phyloP scores from a whole-genome alignment of 2,797 vertebrate species.

The Hyperoplus immaculatus region DNA sequence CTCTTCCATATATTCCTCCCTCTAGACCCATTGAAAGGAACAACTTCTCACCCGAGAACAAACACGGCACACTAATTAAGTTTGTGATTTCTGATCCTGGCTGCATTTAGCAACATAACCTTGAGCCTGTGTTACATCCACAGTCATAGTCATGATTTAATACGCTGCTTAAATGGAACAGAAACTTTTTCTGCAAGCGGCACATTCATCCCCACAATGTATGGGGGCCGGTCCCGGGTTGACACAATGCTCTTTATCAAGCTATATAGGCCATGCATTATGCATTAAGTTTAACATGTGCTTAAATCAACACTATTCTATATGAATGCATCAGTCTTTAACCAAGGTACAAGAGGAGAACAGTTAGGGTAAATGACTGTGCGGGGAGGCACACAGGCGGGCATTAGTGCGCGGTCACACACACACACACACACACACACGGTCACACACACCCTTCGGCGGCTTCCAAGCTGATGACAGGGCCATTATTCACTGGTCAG shows the following conservation, averaged over 20 bases:
- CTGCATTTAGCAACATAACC: slow-evolving; percentile 85
- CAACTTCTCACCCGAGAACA: slow-evolving; percentile 80
- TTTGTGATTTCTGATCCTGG: slow-evolving; percentile 82
- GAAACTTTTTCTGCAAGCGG: slow-evolving; percentile 79
- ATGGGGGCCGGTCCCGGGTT: slow-evolving; percentile 75
- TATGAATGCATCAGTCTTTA: slow-evolving; percentile 78
- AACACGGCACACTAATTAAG: slow-evolving; percentile 81
- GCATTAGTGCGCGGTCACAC: slow-evolving; percentile 51
- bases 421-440: slow-evolving; percentile 19
- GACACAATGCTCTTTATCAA: slow-evolving; percentile 85
- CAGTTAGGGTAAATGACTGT: slow-evolving; percentile 77
- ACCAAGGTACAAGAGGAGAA: slow-evolving; percentile 67
- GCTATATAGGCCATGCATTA: slow-evolving; percentile 84
- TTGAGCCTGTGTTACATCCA: slow-evolving; percentile 77
- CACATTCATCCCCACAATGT: slow-evolving; percentile 83
- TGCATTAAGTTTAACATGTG: slow-evolving; percentile 83
- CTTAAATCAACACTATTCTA: slow-evolving; percentile 83
- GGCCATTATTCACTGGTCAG: slow-evolving; percentile 95
- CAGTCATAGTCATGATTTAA: slow-evolving; percentile 83
- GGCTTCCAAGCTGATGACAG: slow-evolving; percentile 90
- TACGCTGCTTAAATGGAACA: slow-evolving; percentile 81
- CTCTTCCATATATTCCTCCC: slow-evolving; percentile 73
- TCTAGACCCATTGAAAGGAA: slow-evolving; percentile 75
- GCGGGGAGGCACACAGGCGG: slow-evolving; percentile 45
- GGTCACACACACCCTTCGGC: slow-evolving; percentile 80